Conservation (phyloP, 1,140 invertebrate species). For the Drosophila navojoa region DNA sequence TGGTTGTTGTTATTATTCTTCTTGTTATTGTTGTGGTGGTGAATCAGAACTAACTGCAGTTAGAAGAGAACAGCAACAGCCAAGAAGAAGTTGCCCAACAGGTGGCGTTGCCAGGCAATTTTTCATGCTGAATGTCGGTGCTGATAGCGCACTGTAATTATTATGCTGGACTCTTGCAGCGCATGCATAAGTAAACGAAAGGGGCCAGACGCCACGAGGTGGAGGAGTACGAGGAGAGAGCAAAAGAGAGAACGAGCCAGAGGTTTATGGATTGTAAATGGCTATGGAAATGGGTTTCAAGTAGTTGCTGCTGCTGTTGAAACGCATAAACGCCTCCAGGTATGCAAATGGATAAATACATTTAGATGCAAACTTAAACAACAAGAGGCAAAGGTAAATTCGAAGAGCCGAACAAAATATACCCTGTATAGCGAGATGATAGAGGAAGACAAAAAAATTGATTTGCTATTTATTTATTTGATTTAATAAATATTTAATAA, state of each 20-base stretch:
- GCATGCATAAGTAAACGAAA: conserved; percentile 27
- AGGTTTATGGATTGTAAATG: conserved; percentile 13
- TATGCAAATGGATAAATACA: conserved; percentile 76
- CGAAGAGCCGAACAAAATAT: neutral
- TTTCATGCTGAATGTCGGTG: conserved; percentile 71
- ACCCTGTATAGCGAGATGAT: neutral
- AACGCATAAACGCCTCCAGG: conserved; percentile 70
- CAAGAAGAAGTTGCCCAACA: conserved; percentile 54
- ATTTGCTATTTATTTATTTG: too few relatives aligned
- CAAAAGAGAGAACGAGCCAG: neutral
- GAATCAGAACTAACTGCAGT: conserved; percentile 31
- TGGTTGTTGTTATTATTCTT: conserved; percentile 29
- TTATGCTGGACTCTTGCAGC: conserved; percentile 62
- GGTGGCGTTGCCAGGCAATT: conserved; percentile 70
- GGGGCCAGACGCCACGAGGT: neutral
- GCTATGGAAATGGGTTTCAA: conserved; percentile 21
- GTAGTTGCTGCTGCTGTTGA: conserved; percentile 24
- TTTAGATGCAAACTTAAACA: conserved; percentile 45
- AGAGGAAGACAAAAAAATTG: too few relatives aligned
- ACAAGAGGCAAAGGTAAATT: neutral
- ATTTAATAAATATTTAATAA: neutral
- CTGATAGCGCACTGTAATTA: conserved; percentile 77
- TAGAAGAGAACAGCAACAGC: conserved; percentile 8
- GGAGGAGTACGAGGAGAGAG: neutral
- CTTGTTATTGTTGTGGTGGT: neutral